Base-by-base conservation (phyloP, 2,797 vertebrate genomes). In the Gadopsis bispinosus region DNA sequence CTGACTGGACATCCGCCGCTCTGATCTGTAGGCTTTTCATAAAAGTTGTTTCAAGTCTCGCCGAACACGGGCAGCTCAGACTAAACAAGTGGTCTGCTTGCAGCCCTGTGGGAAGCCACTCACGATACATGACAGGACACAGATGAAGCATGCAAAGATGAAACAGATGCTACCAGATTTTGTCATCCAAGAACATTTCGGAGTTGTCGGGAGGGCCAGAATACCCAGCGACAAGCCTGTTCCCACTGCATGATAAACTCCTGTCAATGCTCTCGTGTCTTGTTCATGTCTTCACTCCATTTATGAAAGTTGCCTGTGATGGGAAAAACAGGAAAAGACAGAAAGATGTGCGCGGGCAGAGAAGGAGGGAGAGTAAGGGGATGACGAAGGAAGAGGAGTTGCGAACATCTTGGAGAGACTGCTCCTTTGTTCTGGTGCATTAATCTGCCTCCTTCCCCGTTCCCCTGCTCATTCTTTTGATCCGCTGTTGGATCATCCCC, bases 401-500 rank as follows among this genome's bases (percentile, higher is more conserved):
- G 74, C 39, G 73, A 88, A 87, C 81, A 75, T 91, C 84, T 88
- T 84, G 85, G 88, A 90, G 90, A 80, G 86, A 89, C 90, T 89
- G 83, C 65, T 90, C 83, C 88, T 91, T 94, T 94, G 91, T 94
- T 92, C 90, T 69, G 87, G 70, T 80, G 83, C 91, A 92, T 92
- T 93, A 93, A 93, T 94, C 92, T 93, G 88, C 88, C 86, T 92
- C 90, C 83, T 81, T 71, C 41, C 76, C 70, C 37, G 45, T 86
- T 87, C 85, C 84, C 81, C 80, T 88, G 88, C 87, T 92, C 73
- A 66, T 87, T 92, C 91, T 91, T 94, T 94, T 94, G 92, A 95
- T 95, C 93, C 89, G 77, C 89, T 78, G 83, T 93, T 91, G 93
- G 92, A 93, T 94, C 92, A 93, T 94, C 93, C 93, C 89, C 90